Conservation (phyloP, 2,797 vertebrate species). For the Myotis pilosus region DNA sequence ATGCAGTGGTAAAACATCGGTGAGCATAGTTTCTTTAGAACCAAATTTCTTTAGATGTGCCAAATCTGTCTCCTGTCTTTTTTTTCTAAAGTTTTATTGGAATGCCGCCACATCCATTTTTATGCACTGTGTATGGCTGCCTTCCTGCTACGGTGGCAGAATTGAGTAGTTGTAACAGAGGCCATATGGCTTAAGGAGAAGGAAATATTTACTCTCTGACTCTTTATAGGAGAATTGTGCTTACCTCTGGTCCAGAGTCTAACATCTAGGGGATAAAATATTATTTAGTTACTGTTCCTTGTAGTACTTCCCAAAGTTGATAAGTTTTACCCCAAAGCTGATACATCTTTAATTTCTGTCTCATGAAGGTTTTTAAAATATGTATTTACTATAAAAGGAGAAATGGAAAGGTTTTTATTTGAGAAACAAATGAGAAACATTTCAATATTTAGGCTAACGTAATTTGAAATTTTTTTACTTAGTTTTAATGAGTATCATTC, state of each 20-base stretch:
- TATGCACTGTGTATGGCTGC: not conserved
- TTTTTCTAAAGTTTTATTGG: not conserved
- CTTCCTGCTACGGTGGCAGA: not conserved
- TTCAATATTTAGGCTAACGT: not conserved
- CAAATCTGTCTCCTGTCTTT: not conserved
- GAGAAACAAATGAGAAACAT: conserved; percentile 7
- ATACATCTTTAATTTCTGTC: not conserved
- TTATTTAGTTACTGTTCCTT: not conserved
- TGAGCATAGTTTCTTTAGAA: not conserved
- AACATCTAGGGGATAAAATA: not conserved
- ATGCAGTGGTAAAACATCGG: not conserved
- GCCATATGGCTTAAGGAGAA: not conserved
- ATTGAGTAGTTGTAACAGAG: not conserved
- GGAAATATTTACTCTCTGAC: not conserved
- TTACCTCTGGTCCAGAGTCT: not conserved
- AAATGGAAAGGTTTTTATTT: conserved; percentile 24
- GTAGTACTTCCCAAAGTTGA: not conserved
- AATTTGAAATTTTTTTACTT: not conserved
- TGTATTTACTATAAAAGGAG: not conserved
- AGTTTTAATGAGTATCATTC: conserved; percentile 1
- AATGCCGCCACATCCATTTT: not conserved
- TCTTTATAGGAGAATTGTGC: not conserved
- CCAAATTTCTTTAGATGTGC: no score
- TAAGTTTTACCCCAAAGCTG: not conserved
- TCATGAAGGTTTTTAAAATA: not conserved